phyloP scores from a whole-genome alignment of 2,888 invertebrate species.

The Amiota minor region DNA sequence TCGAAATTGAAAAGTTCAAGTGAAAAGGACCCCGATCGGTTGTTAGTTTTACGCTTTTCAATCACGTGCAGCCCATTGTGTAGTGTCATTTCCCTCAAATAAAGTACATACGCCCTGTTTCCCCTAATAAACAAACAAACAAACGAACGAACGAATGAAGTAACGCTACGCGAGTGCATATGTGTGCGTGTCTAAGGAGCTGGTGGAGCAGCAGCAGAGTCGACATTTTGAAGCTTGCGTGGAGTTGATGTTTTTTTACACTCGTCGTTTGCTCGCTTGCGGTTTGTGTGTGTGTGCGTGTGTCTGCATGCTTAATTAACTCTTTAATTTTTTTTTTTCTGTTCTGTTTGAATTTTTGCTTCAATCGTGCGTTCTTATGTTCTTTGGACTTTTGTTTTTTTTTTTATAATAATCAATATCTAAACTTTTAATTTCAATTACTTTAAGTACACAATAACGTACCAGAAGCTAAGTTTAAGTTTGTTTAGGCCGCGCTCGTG shows the following conservation, averaged over 20 bases:
- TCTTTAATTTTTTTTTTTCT: not conserved
- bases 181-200: constrained; percentile 12
- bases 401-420: constrained; percentile 12
- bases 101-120: not conserved
- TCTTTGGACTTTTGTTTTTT: not conserved
- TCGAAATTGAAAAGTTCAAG: constrained; percentile 11
- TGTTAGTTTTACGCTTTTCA: not conserved
- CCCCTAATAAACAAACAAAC: not conserved
- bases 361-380: not conserved
- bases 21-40: constrained; percentile 17
- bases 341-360: not conserved
- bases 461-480: not conserved
- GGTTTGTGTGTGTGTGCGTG: not conserved
- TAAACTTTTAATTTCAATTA: constrained; percentile 1
- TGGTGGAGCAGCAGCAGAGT: not conserved
- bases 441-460: not conserved
- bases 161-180: constrained; percentile 1
- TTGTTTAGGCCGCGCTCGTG: not conserved
- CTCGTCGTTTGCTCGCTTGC: not conserved
- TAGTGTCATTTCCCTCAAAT: not conserved
- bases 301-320: not conserved
- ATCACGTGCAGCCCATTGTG: constrained; percentile 12
- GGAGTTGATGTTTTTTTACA: not conserved
- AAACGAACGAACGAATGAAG: no score
- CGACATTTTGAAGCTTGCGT: not conserved